A percentile compares a stretch with the other conserved stretches of the same genome.
These are phyloP conservation scores for Riparia riparia DNA, from an alignment of 2,113 vertebrate species.

Conservation along the genomic window DNA sequence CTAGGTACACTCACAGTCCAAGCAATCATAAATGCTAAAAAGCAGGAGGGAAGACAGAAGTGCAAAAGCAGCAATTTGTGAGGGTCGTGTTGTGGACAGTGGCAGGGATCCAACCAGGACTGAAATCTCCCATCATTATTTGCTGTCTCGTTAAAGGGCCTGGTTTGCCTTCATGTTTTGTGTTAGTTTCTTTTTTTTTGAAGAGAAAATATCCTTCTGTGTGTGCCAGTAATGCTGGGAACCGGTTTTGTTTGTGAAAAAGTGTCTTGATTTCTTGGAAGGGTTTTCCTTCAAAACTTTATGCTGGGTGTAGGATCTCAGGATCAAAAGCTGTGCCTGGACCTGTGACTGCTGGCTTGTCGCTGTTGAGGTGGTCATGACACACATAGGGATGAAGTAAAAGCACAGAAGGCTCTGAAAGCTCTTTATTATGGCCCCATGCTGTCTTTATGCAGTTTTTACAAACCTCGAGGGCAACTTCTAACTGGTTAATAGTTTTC, in stretches of 20 bases:
- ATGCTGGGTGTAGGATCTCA: background rate
- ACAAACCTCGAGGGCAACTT: no score
- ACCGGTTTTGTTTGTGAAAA: background rate
- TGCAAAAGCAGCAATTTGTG: background rate
- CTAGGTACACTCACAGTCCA: background rate
- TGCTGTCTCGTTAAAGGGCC: background rate
- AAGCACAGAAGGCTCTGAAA: no score
- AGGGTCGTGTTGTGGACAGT: background rate
- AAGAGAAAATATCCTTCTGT: background rate
- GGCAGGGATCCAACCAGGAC: background rate
- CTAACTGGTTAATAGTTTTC: no score
- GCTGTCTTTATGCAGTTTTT: no score
- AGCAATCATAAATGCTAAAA: background rate
- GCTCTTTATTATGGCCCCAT: no score
- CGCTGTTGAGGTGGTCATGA: no score
- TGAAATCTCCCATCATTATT: rapidly evolving
- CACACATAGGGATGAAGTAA: no score
- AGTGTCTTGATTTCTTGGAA: background rate
- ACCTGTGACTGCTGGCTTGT: no score
- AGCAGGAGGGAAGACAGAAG: background rate
- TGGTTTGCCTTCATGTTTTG: background rate
- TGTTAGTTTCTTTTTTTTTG: background rate
- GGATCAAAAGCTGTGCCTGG: background rate
- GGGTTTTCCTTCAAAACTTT: background rate
- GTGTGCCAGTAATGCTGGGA: background rate